Conservation (phyloP, 2,888 invertebrate species). For the Lasioglossum figueresi region DNA sequence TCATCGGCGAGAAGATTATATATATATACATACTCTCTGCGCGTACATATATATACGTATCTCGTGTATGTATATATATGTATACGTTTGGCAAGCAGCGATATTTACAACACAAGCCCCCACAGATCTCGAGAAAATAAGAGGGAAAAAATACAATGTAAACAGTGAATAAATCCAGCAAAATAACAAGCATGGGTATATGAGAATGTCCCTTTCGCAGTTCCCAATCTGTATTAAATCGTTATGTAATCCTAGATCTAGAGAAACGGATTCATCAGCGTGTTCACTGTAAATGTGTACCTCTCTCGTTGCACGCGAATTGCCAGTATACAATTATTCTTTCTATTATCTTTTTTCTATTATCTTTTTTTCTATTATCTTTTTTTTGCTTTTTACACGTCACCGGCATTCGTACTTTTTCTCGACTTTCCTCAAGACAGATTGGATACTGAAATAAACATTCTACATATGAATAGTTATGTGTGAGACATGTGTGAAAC, state of each 20-base stretch:
- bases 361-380: not conserved
- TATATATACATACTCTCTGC: constrained; percentile 39
- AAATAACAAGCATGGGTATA: constrained; percentile 85
- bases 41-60: constrained; percentile 13
- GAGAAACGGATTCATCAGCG: constrained; percentile 44
- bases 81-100: constrained; percentile 84
- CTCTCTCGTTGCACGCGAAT: constrained; percentile 41
- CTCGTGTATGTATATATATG: constrained; percentile 39
- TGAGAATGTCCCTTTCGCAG: constrained; percentile 91
- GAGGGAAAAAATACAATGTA: constrained; percentile 73
- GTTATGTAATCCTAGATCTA: constrained; percentile 59
- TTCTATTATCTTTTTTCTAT: not conserved
- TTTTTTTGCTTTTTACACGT: not conserved
- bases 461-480: constrained; percentile 85
- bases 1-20: constrained; percentile 40
- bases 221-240: constrained; percentile 88
- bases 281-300: constrained; percentile 66
- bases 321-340: constrained; percentile 23
- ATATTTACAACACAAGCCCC: constrained; percentile 86
- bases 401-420: constrained; percentile 16
- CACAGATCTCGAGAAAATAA: constrained; percentile 80
- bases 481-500: constrained; percentile 80
- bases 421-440: constrained; percentile 83
- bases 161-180: constrained; percentile 79
- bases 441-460: constrained; percentile 88